phyloP scores from a whole-genome alignment of 2,113 vertebrate genomes.

The Ceyx cyanopectus region DNA sequence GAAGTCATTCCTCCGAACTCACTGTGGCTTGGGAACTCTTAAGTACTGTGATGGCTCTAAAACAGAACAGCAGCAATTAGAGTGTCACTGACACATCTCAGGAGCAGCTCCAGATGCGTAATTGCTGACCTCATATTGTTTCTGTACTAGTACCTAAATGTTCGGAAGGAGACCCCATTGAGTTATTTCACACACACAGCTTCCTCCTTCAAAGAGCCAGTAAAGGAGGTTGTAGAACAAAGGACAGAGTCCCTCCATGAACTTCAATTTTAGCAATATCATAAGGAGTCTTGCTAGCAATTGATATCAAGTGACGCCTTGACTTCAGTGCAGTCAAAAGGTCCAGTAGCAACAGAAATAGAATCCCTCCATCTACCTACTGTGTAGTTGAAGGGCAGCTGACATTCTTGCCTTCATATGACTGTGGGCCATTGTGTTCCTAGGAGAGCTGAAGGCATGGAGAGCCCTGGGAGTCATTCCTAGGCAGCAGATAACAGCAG shows the following conservation, averaged over 20 bases:
- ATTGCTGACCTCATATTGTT: neutral
- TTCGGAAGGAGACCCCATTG: neutral
- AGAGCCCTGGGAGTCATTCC: neutral
- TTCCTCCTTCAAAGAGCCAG: neutral
- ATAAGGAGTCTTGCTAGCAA: neutral
- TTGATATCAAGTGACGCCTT: neutral
- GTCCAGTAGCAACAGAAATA: neutral
- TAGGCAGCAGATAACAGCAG: neutral
- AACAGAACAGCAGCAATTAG: neutral
- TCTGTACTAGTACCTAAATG: neutral
- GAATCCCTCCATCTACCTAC: neutral
- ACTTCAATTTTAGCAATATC: neutral
- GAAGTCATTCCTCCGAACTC: neutral
- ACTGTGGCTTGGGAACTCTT: neutral
- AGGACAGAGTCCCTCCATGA: neutral
- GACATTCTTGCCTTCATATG: neutral
- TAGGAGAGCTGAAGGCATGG: neutral
- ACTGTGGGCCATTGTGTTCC: neutral
- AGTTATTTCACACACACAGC: neutral
- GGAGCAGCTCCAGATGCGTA: neutral
- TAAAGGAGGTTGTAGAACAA: neutral
- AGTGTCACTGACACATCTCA: rapidly evolving
- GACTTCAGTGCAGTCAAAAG: neutral
- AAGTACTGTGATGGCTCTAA: neutral
- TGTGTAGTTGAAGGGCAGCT: neutral